Evolutionary conservation across 2,888 invertebrate species (phyloP).

Genomic region (Biston stratarius): DNA sequence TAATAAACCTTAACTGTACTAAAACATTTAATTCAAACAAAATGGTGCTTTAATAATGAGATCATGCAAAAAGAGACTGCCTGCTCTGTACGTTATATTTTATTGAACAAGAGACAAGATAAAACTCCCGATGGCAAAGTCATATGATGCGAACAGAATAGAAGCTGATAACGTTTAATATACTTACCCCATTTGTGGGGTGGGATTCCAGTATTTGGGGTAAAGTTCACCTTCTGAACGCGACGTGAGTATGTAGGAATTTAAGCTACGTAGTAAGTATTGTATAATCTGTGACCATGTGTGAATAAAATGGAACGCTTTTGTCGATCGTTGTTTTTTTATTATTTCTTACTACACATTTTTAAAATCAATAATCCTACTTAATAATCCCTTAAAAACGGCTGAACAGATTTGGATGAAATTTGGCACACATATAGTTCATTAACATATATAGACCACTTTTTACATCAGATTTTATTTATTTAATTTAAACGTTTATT

Average conservation of each 20-base stretch:
- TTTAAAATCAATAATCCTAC: too few relatives aligned
- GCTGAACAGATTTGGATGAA: too few relatives aligned
- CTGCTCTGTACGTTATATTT: slow-evolving; percentile 50
- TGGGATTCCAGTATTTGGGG: slow-evolving; percentile 8
- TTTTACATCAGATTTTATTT: too few relatives aligned
- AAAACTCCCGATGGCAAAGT: slow-evolving; percentile 46
- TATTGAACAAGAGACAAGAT: slow-evolving; percentile 53
- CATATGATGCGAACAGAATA: slow-evolving; percentile 53
- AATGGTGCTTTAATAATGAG: neutral
- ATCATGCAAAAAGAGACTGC: neutral
- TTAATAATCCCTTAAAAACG: too few relatives aligned
- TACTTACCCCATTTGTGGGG: slow-evolving; percentile 15
- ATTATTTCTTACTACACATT: too few relatives aligned
- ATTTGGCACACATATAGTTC: too few relatives aligned
- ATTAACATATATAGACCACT: too few relatives aligned
- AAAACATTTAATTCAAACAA: neutral
- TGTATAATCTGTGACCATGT: too few relatives aligned
- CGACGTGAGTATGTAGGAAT: neutral
- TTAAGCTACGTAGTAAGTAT: neutral
- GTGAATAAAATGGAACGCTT: neutral
- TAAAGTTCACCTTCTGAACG: neutral
- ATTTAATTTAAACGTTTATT: too few relatives aligned
- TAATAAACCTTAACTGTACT: neutral
- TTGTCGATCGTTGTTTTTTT: too few relatives aligned
- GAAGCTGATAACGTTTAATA: slow-evolving; percentile 37